These are phyloP conservation scores for Parasteatoda tepidariorum DNA, from an alignment of 1,140 invertebrate genomes.

Conservation along the genomic window DNA sequence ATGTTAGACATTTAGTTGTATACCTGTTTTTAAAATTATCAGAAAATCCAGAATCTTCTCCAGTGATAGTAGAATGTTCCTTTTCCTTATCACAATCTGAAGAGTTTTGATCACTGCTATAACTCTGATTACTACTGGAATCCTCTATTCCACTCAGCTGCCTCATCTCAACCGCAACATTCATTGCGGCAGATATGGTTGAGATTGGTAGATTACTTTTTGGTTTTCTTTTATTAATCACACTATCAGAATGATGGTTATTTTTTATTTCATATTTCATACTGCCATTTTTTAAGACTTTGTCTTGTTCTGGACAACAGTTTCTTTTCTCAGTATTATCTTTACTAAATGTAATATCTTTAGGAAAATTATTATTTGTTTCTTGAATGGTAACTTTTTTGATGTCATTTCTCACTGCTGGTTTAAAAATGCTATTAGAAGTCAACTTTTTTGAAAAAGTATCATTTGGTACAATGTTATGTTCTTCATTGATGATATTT, in stretches of 20 bases:
- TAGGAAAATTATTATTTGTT: conserved; percentile 33
- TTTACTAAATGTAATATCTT: no score
- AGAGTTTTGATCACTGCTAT: conserved; percentile 82
- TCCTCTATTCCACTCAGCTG: conserved; percentile 72
- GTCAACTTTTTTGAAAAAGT: not conserved
- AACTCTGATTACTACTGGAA: conserved; percentile 88
- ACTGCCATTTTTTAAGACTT: not conserved
- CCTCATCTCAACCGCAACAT: conserved; percentile 76
- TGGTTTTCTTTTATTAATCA: conserved; percentile 5
- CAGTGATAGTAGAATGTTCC: not conserved
- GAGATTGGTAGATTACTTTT: conserved; percentile 65
- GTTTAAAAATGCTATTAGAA: conserved; percentile 26
- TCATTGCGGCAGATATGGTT: conserved; percentile 72
- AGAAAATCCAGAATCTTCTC: not conserved
- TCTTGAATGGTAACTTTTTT: not conserved
- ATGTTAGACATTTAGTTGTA: no score
- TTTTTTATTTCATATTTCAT: conserved; percentile 15
- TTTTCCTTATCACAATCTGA: conserved; percentile 65
- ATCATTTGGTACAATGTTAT: not conserved
- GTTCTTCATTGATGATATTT: conserved; percentile 18
- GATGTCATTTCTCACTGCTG: not conserved
- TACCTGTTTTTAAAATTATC: not conserved
- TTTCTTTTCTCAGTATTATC: not conserved
- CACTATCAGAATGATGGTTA: not conserved
- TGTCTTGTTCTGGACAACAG: not conserved